A percentile compares a stretch with the other conserved stretches of the same genome.
Conservation (phyloP, 2,888 invertebrate genomes). For the Euclidia mi region DNA sequence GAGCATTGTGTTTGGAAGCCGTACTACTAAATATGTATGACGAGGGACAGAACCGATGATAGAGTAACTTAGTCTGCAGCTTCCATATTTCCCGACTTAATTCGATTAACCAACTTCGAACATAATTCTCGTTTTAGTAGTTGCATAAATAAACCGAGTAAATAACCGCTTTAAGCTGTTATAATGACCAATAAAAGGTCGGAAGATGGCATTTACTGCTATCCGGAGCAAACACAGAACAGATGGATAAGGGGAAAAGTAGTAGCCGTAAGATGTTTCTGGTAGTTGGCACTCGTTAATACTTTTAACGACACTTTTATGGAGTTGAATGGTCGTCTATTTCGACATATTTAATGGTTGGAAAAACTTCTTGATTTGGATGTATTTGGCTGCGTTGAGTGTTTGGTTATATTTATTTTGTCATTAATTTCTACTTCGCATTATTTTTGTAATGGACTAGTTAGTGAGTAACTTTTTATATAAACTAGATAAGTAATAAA, state of each 20-base stretch:
- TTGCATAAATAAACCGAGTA: constrained; percentile 11
- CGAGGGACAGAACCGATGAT: background rate
- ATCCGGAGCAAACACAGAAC: constrained; percentile 33
- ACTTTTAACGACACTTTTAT: constrained; percentile 41
- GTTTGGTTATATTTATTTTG: too few relatives aligned
- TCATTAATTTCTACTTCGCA: too few relatives aligned
- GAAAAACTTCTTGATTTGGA: constrained; percentile 3
- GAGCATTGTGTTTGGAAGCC: too few relatives aligned
- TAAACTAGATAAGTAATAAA: too few relatives aligned
- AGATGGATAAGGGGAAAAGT: constrained; percentile 38
- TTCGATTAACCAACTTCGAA: constrained; percentile 4
- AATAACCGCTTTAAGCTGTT: constrained; percentile 11
- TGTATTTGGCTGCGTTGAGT: too few relatives aligned
- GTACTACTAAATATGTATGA: constrained; percentile 1
- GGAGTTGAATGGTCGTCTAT: constrained; percentile 4
- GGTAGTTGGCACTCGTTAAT: constrained; percentile 26
- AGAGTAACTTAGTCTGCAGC: background rate
- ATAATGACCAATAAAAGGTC: constrained; percentile 37
- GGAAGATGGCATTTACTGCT: constrained; percentile 23
- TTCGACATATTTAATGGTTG: constrained; percentile 8
- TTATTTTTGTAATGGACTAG: too few relatives aligned
- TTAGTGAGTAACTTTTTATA: too few relatives aligned
- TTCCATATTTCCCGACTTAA: constrained; percentile 1
- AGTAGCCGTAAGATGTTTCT: constrained; percentile 26
- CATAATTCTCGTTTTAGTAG: constrained; percentile 3